These are phyloP conservation scores for Epiblema foenella DNA, from an alignment of 2,888 invertebrate species.

Conservation along the genomic window DNA sequence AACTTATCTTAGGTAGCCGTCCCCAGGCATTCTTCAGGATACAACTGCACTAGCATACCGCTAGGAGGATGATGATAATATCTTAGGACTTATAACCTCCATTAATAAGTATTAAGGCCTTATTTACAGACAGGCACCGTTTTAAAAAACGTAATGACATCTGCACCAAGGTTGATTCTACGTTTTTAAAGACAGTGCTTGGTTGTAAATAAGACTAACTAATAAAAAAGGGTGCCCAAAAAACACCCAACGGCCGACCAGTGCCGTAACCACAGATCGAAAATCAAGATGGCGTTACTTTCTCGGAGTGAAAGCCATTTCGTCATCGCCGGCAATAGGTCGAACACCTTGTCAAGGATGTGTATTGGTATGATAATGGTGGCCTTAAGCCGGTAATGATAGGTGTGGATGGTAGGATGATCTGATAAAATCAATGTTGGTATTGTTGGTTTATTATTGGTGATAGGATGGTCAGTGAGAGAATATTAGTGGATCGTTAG, in stretches of 20 bases:
- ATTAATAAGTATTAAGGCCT: background rate
- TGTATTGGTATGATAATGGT: constrained; percentile 41
- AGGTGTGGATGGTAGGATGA: background rate
- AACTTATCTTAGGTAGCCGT: too few relatives aligned
- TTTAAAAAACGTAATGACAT: background rate
- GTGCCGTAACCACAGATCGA: constrained; percentile 39
- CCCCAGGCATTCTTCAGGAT: too few relatives aligned
- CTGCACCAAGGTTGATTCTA: background rate
- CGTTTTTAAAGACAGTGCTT: too few relatives aligned
- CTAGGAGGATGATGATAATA: too few relatives aligned
- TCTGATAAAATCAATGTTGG: background rate
- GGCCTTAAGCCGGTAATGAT: constrained; percentile 7
- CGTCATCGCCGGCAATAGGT: constrained; percentile 47
- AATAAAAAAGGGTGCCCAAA: constrained; percentile 27
- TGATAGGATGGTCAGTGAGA: background rate
- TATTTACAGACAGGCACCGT: background rate
- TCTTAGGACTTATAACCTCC: too few relatives aligned
- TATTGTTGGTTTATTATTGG: background rate
- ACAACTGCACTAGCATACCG: too few relatives aligned
- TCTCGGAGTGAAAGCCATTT: constrained; percentile 58
- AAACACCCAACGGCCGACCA: constrained; percentile 14
- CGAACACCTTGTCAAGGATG: constrained; percentile 44
- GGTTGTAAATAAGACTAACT: background rate
- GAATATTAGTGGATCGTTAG: background rate
- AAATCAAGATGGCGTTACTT: constrained; percentile 57